Conservation (phyloP, 2,113 vertebrate species). For the Hippopotamus amphibius region DNA sequence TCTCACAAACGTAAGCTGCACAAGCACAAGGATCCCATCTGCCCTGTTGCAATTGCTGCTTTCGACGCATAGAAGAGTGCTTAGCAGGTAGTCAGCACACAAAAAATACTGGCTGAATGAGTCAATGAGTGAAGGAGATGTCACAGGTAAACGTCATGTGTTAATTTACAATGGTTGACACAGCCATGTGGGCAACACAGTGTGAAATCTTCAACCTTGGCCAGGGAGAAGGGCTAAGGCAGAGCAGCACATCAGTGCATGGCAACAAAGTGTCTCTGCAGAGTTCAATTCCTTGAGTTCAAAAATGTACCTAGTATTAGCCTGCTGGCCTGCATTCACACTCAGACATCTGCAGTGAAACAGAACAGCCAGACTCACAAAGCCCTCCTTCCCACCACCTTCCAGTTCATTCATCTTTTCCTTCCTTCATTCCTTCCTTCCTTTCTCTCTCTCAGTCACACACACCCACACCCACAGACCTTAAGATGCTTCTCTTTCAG, state of each 20-base stretch:
- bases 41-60: too few relatives aligned
- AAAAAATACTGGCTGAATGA: background rate
- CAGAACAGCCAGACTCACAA: background rate
- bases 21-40: background rate
- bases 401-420: background rate
- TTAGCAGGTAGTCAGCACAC: background rate
- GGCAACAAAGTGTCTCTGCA: background rate
- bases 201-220: background rate
- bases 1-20: background rate
- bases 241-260: background rate
- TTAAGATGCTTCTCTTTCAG: background rate
- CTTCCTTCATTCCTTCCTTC: background rate
- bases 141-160: background rate
- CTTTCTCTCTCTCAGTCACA: background rate
- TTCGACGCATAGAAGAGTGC: background rate
- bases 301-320: background rate
- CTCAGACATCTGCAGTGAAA: background rate
- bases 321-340: background rate
- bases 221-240: background rate
- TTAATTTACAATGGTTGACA: background rate
- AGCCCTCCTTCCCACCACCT: background rate
- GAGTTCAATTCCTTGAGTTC: background rate
- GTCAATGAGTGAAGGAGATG: background rate
- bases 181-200: background rate
- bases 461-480: background rate